Percentiles rank a stretch among this genome's conserved stretches.
phyloP scores from a whole-genome alignment of 2,888 invertebrate species.

The Eristalis pertinax region DNA sequence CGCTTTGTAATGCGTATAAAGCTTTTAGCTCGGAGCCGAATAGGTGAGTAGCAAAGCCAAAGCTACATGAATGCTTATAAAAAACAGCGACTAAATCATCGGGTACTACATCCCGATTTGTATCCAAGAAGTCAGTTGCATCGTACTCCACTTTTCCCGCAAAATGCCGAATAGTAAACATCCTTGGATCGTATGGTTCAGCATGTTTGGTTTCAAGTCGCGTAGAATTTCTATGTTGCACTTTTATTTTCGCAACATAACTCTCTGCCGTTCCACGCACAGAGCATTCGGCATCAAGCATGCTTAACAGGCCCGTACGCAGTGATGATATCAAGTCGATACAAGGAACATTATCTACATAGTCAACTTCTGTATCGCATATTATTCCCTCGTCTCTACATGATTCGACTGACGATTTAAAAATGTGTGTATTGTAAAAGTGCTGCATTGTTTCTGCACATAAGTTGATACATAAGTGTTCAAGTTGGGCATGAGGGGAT shows the following conservation, averaged over 20 bases:
- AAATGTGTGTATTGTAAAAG: slow-evolving; percentile 98
- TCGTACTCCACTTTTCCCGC: slow-evolving; percentile 93
- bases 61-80: slow-evolving; percentile 95
- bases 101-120: slow-evolving; percentile 95
- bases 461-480: slow-evolving; percentile 96
- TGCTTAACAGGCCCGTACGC: slow-evolving; percentile 94
- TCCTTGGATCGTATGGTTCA: slow-evolving; percentile 89
- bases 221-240: slow-evolving; percentile 91
- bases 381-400: slow-evolving; percentile 96
- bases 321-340: slow-evolving; percentile 97
- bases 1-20: slow-evolving; percentile 88
- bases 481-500: slow-evolving; percentile 91
- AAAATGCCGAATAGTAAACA: slow-evolving; percentile 96
- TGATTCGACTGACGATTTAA: slow-evolving; percentile 96
- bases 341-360: slow-evolving; percentile 96
- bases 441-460: slow-evolving; percentile 99
- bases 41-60: slow-evolving; percentile 98
- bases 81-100: slow-evolving; percentile 96
- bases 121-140: slow-evolving; percentile 93
- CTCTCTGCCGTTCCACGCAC: slow-evolving; percentile 90
- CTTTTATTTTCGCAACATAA: slow-evolving; percentile 90
- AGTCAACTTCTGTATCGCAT: slow-evolving; percentile 94
- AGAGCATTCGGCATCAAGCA: slow-evolving; percentile 95
- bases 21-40: slow-evolving; percentile 96
- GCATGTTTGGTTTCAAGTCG: slow-evolving; percentile 87